Base-by-base conservation (phyloP, 1,140 invertebrate species). In the Cotesia chilonis region DNA sequence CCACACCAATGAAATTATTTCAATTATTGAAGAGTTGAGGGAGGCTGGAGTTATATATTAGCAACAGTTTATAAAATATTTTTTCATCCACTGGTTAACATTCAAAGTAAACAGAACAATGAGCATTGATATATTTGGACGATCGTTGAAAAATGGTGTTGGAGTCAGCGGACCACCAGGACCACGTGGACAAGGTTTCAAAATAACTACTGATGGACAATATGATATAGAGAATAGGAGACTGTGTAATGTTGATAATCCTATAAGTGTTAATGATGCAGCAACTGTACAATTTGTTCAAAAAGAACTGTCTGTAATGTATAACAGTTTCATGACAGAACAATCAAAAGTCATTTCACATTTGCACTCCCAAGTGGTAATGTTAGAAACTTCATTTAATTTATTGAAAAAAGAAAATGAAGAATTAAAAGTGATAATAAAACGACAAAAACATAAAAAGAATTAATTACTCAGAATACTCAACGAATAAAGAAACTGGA, bases 71-170 rank as follows among this genome's bases (percentile, higher is more conserved):
- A 38, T 10, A 38, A 6, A 57, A 65, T 10, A 12, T 14, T 55
- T 47, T 55, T 54, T 36, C 0, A 28, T 36, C 7, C 28, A 20
- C 12, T 54, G n/a, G 38, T 20, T 1, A 35, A 1, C 28, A 1
- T 4, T 54, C 28, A 28, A 28, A 28, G 51, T 6, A 35, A 17
- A 65, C 6, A 54, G n/a, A 54, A 66, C 6, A n/a, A 72, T 72
- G 54, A 72, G 70, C 57, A 55, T 72, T 20, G 74, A 75, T 37
- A 67, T 73, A 51, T 75, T 75, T 47, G 71, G 74, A 73, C 74
- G 71, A 20, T 10, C 61, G 3, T 51, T 70, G n/a, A 28, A 37
- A 36, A 41, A 47, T 20, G 14, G 38, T 69, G 57, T 12, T 37
- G 35, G 14, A 7, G 52, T 20, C 17, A 17, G 10, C 3, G 52